These are phyloP conservation scores for Deroplatys truncata DNA, from an alignment of 2,888 invertebrate species.

Conservation along the genomic window DNA sequence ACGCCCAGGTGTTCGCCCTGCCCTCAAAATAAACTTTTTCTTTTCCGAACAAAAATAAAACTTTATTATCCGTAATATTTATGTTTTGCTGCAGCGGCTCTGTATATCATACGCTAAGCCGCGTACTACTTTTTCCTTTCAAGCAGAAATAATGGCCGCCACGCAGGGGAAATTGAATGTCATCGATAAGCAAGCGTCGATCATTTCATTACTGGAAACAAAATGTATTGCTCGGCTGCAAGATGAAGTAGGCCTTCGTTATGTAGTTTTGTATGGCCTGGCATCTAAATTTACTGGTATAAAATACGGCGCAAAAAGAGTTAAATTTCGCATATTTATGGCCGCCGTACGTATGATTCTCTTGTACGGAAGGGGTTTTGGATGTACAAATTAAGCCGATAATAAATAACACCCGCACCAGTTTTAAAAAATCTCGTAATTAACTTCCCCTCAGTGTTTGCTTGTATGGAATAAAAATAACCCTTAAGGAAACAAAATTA, in stretches of 20 bases:
- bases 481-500: not conserved
- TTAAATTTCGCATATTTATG: not conserved
- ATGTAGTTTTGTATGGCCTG: too few relatives aligned
- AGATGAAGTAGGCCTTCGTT: too few relatives aligned
- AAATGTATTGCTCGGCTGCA: not conserved
- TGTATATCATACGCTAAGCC: too few relatives aligned
- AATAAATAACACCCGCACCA: not conserved
- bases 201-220: not conserved
- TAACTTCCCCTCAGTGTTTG: not conserved
- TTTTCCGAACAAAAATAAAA: not conserved
- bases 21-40: not conserved
- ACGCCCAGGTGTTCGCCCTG: not conserved
- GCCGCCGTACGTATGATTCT: not conserved
- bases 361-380: not conserved
- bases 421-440: not conserved
- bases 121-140: not conserved
- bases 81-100: not conserved
- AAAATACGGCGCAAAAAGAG: not conserved
- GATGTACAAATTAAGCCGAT: not conserved
- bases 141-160: not conserved
- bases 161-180: not conserved
- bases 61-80: not conserved
- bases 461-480: not conserved
- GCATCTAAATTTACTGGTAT: not conserved
- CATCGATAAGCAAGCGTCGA: not conserved